Evolutionary conservation across 2,888 invertebrate species (phyloP).

Genomic region (Drosophila cognata): DNA sequence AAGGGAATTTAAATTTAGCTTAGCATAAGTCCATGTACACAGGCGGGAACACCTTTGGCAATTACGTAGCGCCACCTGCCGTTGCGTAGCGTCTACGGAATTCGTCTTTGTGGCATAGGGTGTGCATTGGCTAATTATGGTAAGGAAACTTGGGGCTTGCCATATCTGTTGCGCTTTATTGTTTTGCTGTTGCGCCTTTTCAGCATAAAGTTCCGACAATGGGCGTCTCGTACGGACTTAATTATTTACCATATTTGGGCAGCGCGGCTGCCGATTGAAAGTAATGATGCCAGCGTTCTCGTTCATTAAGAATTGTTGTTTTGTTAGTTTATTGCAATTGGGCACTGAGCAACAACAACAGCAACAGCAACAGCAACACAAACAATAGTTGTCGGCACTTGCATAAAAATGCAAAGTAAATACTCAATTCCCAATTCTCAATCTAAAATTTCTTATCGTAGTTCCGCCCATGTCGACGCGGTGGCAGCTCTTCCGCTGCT

Average conservation of each 20-base stretch:
- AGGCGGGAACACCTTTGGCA: background rate
- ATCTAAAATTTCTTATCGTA: slow-evolving; percentile 66
- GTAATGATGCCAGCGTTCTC: slow-evolving; percentile 5
- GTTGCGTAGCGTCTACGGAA: slow-evolving; percentile 15
- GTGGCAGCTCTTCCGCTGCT: slow-evolving; percentile 36
- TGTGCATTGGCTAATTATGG: slow-evolving; percentile 14
- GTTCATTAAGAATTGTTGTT: slow-evolving; percentile 12
- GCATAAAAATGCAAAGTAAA: slow-evolving; percentile 56
- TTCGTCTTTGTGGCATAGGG: background rate
- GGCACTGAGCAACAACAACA: slow-evolving; percentile 10
- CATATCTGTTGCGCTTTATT: slow-evolving; percentile 45
- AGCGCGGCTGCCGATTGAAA: slow-evolving; percentile 24
- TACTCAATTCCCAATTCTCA: slow-evolving; percentile 39
- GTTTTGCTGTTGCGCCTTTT: slow-evolving; percentile 34
- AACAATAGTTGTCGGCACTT: slow-evolving; percentile 42
- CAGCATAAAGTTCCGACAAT: slow-evolving; percentile 37
- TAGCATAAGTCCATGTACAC: background rate
- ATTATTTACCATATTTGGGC: slow-evolving; percentile 73
- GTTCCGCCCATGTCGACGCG: slow-evolving; percentile 50
- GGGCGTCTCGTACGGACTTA: slow-evolving; percentile 31
- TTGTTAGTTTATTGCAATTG: slow-evolving; percentile 37
- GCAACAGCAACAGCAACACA: background rate
- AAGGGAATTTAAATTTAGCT: background rate
- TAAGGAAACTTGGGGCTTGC: slow-evolving; percentile 44
- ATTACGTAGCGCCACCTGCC: slow-evolving; percentile 17